Evolutionary conservation across 2,888 invertebrate species (phyloP).

Genomic region (Scotopteryx bipunctaria): DNA sequence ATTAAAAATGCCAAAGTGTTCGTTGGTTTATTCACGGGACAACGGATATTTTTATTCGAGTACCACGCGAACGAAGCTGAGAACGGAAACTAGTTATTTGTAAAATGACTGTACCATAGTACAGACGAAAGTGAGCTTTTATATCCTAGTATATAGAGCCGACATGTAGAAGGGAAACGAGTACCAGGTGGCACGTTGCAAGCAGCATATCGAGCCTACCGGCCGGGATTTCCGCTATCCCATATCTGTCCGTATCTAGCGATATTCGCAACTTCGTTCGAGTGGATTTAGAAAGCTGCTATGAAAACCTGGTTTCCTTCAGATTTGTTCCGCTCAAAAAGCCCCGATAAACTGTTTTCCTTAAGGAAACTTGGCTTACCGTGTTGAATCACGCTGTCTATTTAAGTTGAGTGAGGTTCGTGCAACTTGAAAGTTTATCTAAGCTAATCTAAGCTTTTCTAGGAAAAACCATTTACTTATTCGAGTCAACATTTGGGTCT

Average conservation of each 20-base stretch:
- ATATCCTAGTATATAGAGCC: not conserved
- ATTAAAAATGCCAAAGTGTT: no score
- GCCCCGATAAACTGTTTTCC: constrained; percentile 31
- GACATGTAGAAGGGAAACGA: constrained; percentile 14
- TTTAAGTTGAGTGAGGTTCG: constrained; percentile 20
- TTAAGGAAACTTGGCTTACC: constrained; percentile 31
- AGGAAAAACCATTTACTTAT: constrained; percentile 3
- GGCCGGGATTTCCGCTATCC: constrained; percentile 31
- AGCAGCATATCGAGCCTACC: constrained; percentile 25
- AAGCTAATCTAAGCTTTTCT: constrained; percentile 13
- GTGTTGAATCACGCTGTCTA: constrained; percentile 23
- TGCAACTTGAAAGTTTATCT: constrained; percentile 16
- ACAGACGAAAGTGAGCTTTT: not conserved
- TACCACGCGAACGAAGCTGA: no score
- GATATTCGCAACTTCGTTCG: constrained; percentile 32
- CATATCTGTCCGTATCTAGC: constrained; percentile 27
- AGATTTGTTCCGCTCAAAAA: constrained; percentile 33
- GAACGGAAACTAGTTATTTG: no score
- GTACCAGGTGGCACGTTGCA: constrained; percentile 12
- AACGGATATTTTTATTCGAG: no score
- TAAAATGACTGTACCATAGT: not conserved
- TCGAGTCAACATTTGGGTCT: constrained; percentile 3
- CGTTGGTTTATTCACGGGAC: no score
- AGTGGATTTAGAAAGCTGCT: constrained; percentile 30
- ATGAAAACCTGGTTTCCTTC: constrained; percentile 23